Percentiles rank a stretch among this genome's conserved stretches.
These are phyloP conservation scores for Pristis pectinata DNA, from an alignment of 2,797 vertebrate species.

Conservation along the genomic window DNA sequence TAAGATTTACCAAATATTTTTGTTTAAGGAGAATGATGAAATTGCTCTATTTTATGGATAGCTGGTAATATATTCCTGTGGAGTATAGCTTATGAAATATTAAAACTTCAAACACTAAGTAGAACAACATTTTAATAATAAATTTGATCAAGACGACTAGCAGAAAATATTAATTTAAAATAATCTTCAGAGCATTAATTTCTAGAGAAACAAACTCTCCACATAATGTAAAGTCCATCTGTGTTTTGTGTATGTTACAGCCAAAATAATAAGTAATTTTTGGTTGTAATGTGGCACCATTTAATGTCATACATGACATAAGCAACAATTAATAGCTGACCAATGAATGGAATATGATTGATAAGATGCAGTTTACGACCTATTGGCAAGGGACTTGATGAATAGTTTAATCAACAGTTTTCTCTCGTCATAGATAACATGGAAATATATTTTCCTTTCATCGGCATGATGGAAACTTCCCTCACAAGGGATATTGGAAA, in stretches of 20 bases:
- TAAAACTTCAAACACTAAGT: neutral
- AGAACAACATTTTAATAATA: neutral
- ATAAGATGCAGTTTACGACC: neutral
- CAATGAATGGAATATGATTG: neutral
- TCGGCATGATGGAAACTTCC: neutral
- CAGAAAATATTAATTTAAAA: neutral
- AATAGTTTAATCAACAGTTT: neutral
- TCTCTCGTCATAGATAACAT: neutral
- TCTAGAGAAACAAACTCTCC: neutral
- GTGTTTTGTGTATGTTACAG: neutral
- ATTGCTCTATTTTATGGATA: conserved; percentile 6
- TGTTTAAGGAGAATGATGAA: neutral
- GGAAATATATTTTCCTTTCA: neutral
- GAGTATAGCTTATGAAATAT: neutral
- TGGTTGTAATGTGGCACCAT: neutral
- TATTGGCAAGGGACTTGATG: neutral
- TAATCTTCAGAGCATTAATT: neutral
- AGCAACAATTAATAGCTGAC: neutral
- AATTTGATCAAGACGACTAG: neutral
- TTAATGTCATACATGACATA: neutral
- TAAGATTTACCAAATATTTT: neutral
- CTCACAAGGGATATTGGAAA: neutral
- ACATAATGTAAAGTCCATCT: neutral
- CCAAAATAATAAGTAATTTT: neutral
- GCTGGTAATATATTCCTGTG: neutral